Conservation (phyloP, 2,888 invertebrate genomes). For the Torymus texanus region DNA sequence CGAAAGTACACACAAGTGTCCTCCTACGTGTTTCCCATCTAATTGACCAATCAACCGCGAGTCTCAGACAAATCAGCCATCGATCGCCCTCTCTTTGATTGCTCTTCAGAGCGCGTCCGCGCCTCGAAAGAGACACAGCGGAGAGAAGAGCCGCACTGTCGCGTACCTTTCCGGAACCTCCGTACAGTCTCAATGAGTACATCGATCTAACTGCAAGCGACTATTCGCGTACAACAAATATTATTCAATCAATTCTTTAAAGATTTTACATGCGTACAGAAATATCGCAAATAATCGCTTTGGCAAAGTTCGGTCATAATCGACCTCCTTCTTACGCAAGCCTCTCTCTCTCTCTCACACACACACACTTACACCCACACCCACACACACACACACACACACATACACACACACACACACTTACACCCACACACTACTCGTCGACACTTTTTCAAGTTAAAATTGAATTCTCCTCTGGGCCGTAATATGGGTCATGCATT, state of each 20-base stretch:
- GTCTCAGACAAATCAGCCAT: slow-evolving; percentile 73
- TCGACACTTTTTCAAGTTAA: slow-evolving; percentile 30
- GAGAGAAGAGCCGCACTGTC: too few species aligned
- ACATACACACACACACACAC: too few species aligned
- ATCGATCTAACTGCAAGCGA: too few species aligned
- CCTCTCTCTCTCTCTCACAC: too few species aligned
- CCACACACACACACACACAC: too few species aligned
- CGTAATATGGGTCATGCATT: slow-evolving; percentile 48
- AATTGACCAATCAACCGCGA: slow-evolving; percentile 75
- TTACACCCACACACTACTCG: neutral
- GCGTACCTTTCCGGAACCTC: too few species aligned
- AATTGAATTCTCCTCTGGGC: slow-evolving; percentile 26
- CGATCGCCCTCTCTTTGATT: slow-evolving; percentile 70
- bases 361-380: too few species aligned
- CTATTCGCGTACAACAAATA: too few species aligned
- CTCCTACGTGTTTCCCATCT: slow-evolving; percentile 73
- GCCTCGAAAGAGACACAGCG: neutral
- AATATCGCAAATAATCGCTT: too few species aligned
- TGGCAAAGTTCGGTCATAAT: slow-evolving; percentile 24
- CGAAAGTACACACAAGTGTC: slow-evolving; percentile 63
- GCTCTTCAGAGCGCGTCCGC: slow-evolving; percentile 57
- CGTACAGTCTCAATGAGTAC: too few species aligned
- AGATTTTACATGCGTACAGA: too few species aligned
- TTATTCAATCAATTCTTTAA: too few species aligned
- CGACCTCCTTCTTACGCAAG: slow-evolving; percentile 41